Evolutionary conservation across 2,888 invertebrate species (phyloP), one percentile per base, ranked within the genome.

Genomic region (Myopa testacea): DNA sequence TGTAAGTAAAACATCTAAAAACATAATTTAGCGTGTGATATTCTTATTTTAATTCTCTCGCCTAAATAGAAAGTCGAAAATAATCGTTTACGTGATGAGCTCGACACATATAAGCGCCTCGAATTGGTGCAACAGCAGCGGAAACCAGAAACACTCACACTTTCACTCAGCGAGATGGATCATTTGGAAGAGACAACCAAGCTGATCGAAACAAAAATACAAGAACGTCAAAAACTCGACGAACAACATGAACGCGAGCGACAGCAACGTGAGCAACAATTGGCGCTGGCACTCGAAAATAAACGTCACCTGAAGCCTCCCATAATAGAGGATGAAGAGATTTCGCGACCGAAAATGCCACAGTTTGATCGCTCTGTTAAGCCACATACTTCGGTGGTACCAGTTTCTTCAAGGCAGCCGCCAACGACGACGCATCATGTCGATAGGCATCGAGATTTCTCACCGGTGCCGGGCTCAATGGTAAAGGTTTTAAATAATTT

Each of bases 341-440:
- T 75, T 40, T 68, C 78, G 5, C 76, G 90, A 79, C 81, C 85
- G 1, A 81, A 85, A 55, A 82, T 87, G 34, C 93, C 93, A 0
- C 85, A 88, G 45, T 91, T 93, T 87, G 93, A 93, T 90, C 91
- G 93, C 78, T 91, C 91, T 80, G 90, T 91, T 8, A 93, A 93
- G 84, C 93, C 93, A 12, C 80, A 79, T 65, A 63, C 77, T 76
- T 40, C 70, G 8, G 45, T 79, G 6, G 60, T 63, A 70, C 63
- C 71, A 58, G n/a, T 65, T 26, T 38, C 63, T 6, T 65, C 63
- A 26, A 65, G 38, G 45, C 71, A 67, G 26, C 4, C 62, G 6
- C 26, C 76, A 40, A 19, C 69, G 52, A 80, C 81, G 62, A 80
- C 85, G 10, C 79, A 78, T 78, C 78, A 68, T 4, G 65, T 82